phyloP scores from a whole-genome alignment of 2,888 invertebrate genomes.

The Stenolophus ochropezus region DNA sequence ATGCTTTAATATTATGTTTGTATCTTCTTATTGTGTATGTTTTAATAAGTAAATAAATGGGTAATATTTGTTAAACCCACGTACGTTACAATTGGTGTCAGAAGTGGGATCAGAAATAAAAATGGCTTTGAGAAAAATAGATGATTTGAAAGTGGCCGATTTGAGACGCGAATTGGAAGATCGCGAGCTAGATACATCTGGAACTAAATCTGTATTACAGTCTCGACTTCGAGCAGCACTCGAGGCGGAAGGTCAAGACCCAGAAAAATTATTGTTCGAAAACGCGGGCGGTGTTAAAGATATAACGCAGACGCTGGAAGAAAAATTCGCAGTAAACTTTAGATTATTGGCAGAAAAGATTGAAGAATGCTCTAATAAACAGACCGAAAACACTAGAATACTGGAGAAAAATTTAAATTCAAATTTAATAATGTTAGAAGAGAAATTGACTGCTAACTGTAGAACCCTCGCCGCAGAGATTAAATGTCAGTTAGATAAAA shows the following conservation, averaged over 20 bases:
- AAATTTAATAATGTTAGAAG: background rate
- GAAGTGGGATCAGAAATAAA: background rate
- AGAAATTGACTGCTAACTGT: background rate
- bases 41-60: background rate
- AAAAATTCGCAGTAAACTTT: background rate
- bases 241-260: background rate
- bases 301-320: background rate
- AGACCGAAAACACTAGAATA: background rate
- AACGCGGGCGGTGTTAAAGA: background rate
- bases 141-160: slow-evolving; percentile 1
- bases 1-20: too few relatives aligned
- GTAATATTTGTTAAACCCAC: background rate
- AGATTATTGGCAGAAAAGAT: background rate
- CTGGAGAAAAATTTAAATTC: background rate
- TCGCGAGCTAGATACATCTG: background rate
- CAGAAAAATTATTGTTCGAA: background rate
- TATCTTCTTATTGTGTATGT: background rate
- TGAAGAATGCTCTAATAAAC: background rate
- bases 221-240: background rate
- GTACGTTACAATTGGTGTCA: background rate
- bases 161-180: slow-evolving; percentile 6
- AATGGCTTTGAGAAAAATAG: background rate
- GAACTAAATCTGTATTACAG: background rate
- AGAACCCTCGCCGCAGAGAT: background rate
- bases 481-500: too few relatives aligned